Evolutionary conservation across 2,797 vertebrate species (phyloP), one percentile per base, ranked within the genome.

Genomic region (Hylomyscus alleni): DNA sequence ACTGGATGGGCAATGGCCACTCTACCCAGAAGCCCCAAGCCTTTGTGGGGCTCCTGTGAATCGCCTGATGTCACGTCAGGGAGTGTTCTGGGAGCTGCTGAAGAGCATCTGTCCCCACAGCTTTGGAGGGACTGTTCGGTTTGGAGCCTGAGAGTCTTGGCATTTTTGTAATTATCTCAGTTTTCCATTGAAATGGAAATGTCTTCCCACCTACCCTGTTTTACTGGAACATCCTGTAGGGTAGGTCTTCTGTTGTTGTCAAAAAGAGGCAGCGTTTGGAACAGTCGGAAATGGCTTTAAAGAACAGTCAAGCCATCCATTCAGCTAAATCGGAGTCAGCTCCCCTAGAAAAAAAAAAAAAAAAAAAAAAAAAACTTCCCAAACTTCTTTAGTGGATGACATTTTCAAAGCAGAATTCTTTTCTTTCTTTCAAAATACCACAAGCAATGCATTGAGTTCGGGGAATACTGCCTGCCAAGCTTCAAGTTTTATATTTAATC

Each of bases 341-440:
- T 98, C 94, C 90, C 94, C 91, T 96, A 97, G 96, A 98, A 96
- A 65, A 67, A 65, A 62, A 84, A 37, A 97, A 95, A 96, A 95
- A n/a, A n/a, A n/a, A 96, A 62, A 60, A 60, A 60, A 84, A 37
- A 97, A 95, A 96, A 95, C 90, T 98, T 96, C 92, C 87, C 96
- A 95, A 97, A 95, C 95, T 96, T 95, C 97, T 97, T 95, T 95
- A 93, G 95, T 97, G 95, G 96, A 95, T 97, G 97, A 95, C 96
- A 97, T 98, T 97, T 97, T 98, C 97, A 98, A 97, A 97, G 98
- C 60, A 87, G 96, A 98, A 97, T 96, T 97, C 97, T 97, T 96
- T 95, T 94, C 95, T 97, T 96, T 96, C 91, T 97, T 97, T 97
- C 96, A 93, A 94, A 98, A 98, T 97, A 98, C 97, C 97, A 97